Conservation (phyloP, 37 sponge, comb jelly and placozoan genomes). For the Oopsacas minuta region DNA sequence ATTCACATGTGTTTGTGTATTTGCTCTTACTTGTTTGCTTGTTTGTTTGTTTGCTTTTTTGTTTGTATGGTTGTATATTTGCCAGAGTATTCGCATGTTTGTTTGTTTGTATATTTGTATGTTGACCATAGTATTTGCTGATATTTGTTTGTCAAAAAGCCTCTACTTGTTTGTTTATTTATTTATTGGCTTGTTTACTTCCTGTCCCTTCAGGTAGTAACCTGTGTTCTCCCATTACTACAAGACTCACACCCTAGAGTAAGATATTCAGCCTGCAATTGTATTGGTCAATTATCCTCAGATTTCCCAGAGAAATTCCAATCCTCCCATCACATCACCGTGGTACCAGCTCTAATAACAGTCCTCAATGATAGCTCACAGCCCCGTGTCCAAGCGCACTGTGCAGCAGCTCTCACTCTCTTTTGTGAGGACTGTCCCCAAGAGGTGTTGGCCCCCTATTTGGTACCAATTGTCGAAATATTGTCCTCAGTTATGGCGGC, state of each 20-base stretch:
- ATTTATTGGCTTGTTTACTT: background rate
- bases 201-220: background rate
- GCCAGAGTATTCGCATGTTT: background rate
- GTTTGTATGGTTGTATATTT: background rate
- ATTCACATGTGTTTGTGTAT: background rate
- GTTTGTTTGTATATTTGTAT: background rate
- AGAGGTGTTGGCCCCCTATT: slow-evolving; percentile 55
- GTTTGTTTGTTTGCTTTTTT: background rate
- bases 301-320: slow-evolving; percentile 84
- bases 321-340: slow-evolving; percentile 72
- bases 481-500: slow-evolving; percentile 39
- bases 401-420: slow-evolving; percentile 85
- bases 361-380: slow-evolving; percentile 67
- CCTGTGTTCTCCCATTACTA: background rate
- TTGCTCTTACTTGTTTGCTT: background rate
- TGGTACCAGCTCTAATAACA: slow-evolving; percentile 65
- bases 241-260: slow-evolving; percentile 68
- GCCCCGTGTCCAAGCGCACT: slow-evolving; percentile 85
- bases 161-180: background rate
- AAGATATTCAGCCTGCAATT: slow-evolving; percentile 86
- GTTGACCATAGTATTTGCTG: too few relatives aligned
- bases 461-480: slow-evolving; percentile 45
- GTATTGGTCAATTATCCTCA: slow-evolving; percentile 83
- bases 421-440: slow-evolving; percentile 86
- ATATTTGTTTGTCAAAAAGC: too few relatives aligned